Conservation (phyloP, 2,113 vertebrate genomes). For the Nycticebus coucang region DNA sequence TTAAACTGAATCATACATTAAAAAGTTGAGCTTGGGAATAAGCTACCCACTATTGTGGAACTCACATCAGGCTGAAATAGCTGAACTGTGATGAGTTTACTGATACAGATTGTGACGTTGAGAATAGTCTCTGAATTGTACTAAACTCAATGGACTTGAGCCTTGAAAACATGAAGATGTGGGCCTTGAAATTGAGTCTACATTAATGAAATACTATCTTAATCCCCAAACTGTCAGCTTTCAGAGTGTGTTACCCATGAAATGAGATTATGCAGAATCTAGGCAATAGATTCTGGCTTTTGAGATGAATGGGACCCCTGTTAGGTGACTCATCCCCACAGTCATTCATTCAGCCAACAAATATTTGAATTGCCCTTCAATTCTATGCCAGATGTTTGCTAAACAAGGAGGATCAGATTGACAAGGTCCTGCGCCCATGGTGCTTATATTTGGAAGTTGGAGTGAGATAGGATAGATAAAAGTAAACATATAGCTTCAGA, state of each 20-base stretch:
- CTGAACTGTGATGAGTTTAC: neutral
- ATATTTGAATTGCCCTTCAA: neutral
- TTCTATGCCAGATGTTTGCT: neutral
- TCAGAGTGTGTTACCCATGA: neutral
- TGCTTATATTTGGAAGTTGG: neutral
- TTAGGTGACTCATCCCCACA: neutral
- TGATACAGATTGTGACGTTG: neutral
- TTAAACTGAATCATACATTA: slow-evolving; percentile 31
- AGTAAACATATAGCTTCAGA: neutral
- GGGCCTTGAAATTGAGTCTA: neutral
- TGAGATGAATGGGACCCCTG: neutral
- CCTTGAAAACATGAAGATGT: neutral
- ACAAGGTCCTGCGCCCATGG: neutral
- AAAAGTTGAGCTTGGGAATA: neutral
- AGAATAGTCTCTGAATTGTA: neutral
- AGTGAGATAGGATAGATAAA: neutral
- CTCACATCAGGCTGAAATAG: neutral
- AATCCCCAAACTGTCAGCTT: neutral
- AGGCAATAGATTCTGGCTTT: neutral
- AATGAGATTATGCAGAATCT: neutral
- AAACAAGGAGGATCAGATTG: neutral
- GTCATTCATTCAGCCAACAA: neutral
- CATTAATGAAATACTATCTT: neutral
- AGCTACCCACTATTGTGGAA: neutral
- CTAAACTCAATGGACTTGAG: neutral